Evolutionary conservation across 2,797 vertebrate genomes (phyloP).

Genomic region (Lepidocolaptes lacrymiger): DNA sequence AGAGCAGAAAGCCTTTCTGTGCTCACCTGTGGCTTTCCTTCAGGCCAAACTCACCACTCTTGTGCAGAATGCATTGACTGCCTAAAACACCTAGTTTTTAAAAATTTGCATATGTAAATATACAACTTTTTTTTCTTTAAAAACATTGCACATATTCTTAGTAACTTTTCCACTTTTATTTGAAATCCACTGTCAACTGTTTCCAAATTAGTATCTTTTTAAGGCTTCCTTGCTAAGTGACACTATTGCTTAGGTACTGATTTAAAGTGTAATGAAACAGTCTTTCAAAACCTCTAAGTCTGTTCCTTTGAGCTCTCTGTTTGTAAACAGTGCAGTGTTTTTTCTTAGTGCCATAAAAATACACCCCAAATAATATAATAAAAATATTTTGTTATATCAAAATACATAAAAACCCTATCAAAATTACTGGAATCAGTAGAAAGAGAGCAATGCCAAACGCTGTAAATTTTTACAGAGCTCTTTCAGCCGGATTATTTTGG

Average conservation of each 20-base stretch:
- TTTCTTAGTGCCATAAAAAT: background rate
- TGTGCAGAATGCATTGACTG: background rate
- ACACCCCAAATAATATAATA: background rate
- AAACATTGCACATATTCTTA: background rate
- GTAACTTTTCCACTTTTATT: conserved; percentile 5
- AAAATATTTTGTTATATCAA: background rate
- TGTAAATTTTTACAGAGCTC: background rate
- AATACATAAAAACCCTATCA: background rate
- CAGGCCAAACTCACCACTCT: conserved; percentile 73
- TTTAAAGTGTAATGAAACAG: background rate
- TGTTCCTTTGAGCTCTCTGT: background rate
- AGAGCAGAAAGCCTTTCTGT: background rate
- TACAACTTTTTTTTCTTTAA: background rate
- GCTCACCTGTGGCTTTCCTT: conserved; percentile 78
- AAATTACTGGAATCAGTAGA: background rate
- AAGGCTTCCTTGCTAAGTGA: background rate
- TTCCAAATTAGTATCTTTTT: conserved; percentile 36
- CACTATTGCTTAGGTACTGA: background rate
- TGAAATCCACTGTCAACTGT: background rate
- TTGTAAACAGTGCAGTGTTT: background rate
- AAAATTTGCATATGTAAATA: background rate
- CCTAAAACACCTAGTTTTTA: background rate
- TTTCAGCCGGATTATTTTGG: background rate
- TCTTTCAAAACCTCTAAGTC: background rate
- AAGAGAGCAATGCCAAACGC: background rate